Evolutionary conservation across 2,797 vertebrate species (phyloP).

Genomic region (Coregonus suidteri): DNA sequence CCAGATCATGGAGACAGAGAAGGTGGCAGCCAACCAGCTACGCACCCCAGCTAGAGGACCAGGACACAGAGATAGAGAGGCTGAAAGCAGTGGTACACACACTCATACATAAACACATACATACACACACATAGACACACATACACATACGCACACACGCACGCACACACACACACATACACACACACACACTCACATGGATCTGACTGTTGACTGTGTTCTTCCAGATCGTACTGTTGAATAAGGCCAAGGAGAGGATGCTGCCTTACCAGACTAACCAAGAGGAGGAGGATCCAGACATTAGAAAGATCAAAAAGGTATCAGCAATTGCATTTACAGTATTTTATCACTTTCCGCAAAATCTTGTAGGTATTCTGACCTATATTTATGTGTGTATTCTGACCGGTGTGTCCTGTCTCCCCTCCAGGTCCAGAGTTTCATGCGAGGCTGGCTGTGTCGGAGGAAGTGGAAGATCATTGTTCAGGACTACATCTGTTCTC

Average conservation of each 20-base stretch:
- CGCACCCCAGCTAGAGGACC: slow-evolving; percentile 96
- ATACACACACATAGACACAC: background rate
- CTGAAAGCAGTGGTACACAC: slow-evolving; percentile 90
- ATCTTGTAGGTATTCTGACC: background rate
- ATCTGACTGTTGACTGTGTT: slow-evolving; percentile 22
- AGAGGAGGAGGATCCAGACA: slow-evolving; percentile 93
- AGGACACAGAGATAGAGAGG: slow-evolving; percentile 94
- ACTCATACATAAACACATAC: background rate
- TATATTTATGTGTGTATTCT: background rate
- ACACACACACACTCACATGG: background rate
- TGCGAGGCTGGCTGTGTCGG: slow-evolving; percentile 93
- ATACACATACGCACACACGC: background rate
- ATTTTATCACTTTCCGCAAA: too few relatives aligned
- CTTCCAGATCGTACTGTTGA: slow-evolving; percentile 84
- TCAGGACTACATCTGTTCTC: slow-evolving; percentile 95
- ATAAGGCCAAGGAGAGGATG: slow-evolving; percentile 90
- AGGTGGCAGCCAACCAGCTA: slow-evolving; percentile 94
- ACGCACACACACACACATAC: background rate
- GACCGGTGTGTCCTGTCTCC: background rate
- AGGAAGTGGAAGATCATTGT: slow-evolving; percentile 97
- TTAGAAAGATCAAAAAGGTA: slow-evolving; percentile 98
- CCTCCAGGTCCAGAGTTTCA: slow-evolving; percentile 91
- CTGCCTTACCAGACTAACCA: slow-evolving; percentile 82
- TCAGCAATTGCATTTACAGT: background rate
- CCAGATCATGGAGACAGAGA: slow-evolving; percentile 97